Evolutionary conservation across 2,797 vertebrate genomes (phyloP), one percentile per base, ranked within the genome.

Genomic region (Morelia viridis): DNA sequence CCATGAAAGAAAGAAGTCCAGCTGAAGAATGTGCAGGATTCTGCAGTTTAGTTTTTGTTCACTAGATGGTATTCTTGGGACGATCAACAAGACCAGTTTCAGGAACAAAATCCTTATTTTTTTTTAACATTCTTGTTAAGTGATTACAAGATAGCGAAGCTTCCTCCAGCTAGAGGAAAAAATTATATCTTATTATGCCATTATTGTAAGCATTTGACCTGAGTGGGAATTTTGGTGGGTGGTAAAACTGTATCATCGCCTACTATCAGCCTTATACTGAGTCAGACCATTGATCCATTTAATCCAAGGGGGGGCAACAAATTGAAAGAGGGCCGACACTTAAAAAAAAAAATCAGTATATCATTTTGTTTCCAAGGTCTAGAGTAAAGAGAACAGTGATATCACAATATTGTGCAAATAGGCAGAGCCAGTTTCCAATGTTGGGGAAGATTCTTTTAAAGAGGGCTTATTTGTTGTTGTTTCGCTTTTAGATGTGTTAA

Each of bases 1-100:
- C 76, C 11, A 24, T 46, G 76, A 80, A 80, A 80, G 22, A 80
- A 80, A 80, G 35, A 80, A 80, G 9, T 80, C 4, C 41, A 0
- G 2, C 35, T 26, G 22, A 80, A 80, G 22, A 80, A 80, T 19
- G 41, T 80, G 76, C 9, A 80, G 35, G 71, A 80, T 46, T 80
- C 71, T 95, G 95, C 92, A 92, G 91, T 84, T 90, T 92, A 80
- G 13, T 61, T 58, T 93, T 88, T n/a, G 92, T 93, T 91, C 96
- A 76, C 95, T 96, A 96, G 96, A 26, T 97, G 96, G 96, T 94
- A 96, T 94, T 96, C 95, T 96, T 93, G 89, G 92, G 93, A 94
- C 76, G 62, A 80, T 65, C 91, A 87, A 92, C 1, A 12, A 41
- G 35, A 84, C 65, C 1, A 0, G 46, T 88, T 4, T 60, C 0